Evolutionary conservation across 2,113 vertebrate genomes (phyloP).

Genomic region (Prinia subflava): DNA sequence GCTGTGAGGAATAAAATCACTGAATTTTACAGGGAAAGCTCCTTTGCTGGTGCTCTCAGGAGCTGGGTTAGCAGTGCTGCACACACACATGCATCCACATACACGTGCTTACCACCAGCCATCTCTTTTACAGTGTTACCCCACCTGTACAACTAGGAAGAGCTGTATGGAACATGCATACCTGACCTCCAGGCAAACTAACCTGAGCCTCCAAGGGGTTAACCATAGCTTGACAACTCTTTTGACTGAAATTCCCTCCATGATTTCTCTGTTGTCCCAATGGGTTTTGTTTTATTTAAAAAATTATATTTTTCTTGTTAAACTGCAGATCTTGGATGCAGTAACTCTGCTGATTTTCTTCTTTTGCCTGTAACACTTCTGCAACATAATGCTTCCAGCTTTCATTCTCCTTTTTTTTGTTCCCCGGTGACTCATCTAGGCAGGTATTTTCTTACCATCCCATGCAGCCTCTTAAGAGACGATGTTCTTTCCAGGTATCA

Average conservation of each 20-base stretch:
- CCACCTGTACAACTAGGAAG: background rate
- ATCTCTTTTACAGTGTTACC: background rate
- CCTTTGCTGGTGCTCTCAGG: background rate
- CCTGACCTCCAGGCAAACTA: background rate
- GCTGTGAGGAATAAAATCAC: background rate
- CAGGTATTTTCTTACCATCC: conserved; percentile 50
- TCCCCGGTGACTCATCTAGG: conserved; percentile 28
- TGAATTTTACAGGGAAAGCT: background rate
- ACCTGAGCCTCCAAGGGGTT: background rate
- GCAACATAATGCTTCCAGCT: background rate
- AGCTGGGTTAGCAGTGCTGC: background rate
- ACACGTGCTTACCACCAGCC: background rate
- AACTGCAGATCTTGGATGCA: background rate
- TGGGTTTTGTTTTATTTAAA: background rate
- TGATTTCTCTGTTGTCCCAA: background rate
- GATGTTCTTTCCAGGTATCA: conserved; percentile 35
- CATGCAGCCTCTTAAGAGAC: conserved; percentile 1
- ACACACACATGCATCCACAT: background rate
- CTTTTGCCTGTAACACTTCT: background rate
- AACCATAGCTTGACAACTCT: background rate
- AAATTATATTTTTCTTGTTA: background rate
- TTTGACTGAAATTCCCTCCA: background rate
- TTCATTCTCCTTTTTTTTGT: background rate
- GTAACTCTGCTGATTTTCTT: background rate
- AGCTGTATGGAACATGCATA: background rate